Evolutionary conservation across 2,888 invertebrate species (phyloP).

Genomic region (Keiferia lycopersicella): DNA sequence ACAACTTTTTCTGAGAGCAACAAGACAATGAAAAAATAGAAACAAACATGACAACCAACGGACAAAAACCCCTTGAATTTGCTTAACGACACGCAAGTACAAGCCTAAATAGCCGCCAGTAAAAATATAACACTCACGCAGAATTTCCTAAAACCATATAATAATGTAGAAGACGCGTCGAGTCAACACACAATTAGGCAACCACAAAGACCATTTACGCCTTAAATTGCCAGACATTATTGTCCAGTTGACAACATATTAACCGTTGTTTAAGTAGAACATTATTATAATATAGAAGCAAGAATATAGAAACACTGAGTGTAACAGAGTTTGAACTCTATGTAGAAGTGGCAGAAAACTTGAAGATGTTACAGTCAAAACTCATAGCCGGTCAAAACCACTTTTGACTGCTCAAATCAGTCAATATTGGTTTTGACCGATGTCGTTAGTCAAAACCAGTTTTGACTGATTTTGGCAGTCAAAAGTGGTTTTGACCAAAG

Average conservation of each 20-base stretch:
- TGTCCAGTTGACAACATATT: slow-evolving; percentile 37
- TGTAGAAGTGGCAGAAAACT: background rate
- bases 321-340: background rate
- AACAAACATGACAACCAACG: background rate
- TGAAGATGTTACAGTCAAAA: background rate
- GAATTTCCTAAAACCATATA: background rate
- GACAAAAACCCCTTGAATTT: background rate
- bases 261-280: slow-evolving; percentile 34
- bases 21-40: background rate
- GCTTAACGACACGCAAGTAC: background rate
- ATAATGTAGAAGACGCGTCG: background rate
- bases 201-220: slow-evolving; percentile 37
- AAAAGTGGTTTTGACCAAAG: no score
- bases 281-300: slow-evolving; percentile 32
- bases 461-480: no score
- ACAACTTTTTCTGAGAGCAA: background rate
- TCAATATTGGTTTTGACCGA: no score
- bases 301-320: background rate
- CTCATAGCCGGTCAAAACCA: no score
- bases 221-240: slow-evolving; percentile 43
- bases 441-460: no score
- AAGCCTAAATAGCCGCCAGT: slow-evolving; percentile 2
- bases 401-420: no score
- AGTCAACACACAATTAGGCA: slow-evolving; percentile 30
- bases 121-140: background rate